Conservation (phyloP, 2,888 invertebrate genomes). For the Epicampocera succincta region DNA sequence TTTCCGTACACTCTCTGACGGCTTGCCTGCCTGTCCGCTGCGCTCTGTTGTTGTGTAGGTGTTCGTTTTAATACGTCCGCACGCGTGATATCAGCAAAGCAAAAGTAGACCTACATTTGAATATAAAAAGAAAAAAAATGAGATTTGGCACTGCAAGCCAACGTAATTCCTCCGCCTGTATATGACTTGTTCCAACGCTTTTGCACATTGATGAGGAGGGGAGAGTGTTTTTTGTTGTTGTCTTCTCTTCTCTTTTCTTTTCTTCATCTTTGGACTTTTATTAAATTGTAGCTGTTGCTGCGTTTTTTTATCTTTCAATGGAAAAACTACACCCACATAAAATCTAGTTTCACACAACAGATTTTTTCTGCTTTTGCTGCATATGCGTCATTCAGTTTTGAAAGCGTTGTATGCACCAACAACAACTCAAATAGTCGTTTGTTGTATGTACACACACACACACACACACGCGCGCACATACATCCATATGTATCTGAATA, state of each 20-base stretch:
- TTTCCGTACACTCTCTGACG: neutral
- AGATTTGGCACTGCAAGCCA: conserved; percentile 36
- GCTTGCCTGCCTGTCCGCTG: neutral
- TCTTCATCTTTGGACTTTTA: conserved; percentile 28
- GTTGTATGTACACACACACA: neutral
- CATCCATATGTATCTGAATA: no score
- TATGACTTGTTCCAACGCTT: neutral
- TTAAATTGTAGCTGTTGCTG: conserved; percentile 15
- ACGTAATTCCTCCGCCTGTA: conserved; percentile 4
- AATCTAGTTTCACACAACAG: conserved; percentile 42
- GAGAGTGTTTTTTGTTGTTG: neutral
- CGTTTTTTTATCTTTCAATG: conserved; percentile 47
- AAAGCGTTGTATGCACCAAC: neutral
- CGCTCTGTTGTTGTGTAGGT: conserved; percentile 33
- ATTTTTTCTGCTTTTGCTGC: conserved; percentile 3
- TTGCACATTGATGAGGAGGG: neutral
- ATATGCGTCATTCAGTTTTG: conserved; percentile 53
- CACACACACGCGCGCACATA: no score
- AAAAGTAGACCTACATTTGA: conserved; percentile 47
- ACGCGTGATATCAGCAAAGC: neutral
- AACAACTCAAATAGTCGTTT: conserved; percentile 1
- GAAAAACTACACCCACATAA: conserved; percentile 62
- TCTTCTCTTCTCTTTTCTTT: neutral
- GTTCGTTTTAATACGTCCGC: conserved; percentile 15
- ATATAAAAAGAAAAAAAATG: neutral